Conservation (phyloP, 1,140 invertebrate species). For the Babylonia areolata region DNA sequence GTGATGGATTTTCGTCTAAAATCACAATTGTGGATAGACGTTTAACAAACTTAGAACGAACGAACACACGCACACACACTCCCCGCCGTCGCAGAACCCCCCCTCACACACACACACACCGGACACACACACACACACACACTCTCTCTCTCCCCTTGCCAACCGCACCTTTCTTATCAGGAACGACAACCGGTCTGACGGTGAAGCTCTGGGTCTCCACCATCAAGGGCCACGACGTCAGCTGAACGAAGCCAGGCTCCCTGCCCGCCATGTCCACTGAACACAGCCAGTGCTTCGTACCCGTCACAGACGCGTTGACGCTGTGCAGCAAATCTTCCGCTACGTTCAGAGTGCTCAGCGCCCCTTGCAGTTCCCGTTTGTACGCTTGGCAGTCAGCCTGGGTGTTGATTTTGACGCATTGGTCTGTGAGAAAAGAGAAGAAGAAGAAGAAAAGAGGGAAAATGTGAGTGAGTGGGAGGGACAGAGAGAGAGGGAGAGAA, state of each 20-base stretch:
- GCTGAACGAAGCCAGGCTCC: neutral
- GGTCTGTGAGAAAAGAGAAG: neutral
- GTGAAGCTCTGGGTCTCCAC: neutral
- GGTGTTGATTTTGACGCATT: slow-evolving; percentile 9
- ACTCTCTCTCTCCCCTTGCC: too few relatives aligned
- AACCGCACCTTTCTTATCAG: neutral
- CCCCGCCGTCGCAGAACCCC: too few relatives aligned
- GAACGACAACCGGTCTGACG: neutral
- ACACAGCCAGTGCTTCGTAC: neutral
- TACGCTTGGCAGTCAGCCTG: neutral
- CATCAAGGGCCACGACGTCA: neutral
- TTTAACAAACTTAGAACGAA: too few relatives aligned
- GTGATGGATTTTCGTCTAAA: too few relatives aligned
- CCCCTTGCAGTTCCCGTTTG: neutral
- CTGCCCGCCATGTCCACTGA: neutral
- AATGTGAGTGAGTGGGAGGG: too few relatives aligned
- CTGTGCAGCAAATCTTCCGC: neutral
- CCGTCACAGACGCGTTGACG: neutral
- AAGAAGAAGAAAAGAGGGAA: too few relatives aligned
- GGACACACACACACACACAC: too few relatives aligned
- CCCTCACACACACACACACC: too few relatives aligned
- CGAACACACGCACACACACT: too few relatives aligned
- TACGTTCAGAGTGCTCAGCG: neutral
- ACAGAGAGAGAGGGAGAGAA: too few relatives aligned
- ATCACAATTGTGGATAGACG: too few relatives aligned